These are phyloP conservation scores for Drosophila colorata DNA, from an alignment of 2,888 invertebrate species.

Conservation along the genomic window DNA sequence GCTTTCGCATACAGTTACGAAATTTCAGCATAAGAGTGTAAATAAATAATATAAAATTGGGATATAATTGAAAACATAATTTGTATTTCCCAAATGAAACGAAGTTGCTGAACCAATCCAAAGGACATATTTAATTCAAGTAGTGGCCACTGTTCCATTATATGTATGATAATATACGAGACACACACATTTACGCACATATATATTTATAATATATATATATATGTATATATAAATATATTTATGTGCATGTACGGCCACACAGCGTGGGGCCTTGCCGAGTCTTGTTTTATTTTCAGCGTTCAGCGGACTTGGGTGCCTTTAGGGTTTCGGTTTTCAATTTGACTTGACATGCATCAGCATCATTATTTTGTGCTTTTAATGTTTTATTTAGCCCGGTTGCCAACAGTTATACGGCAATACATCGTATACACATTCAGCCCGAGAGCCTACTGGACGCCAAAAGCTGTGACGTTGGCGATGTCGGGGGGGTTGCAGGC, in stretches of 20 bases:
- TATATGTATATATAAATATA: slow-evolving; percentile 3
- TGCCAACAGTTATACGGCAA: slow-evolving; percentile 66
- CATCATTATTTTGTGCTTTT: slow-evolving; percentile 78
- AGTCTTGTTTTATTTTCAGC: slow-evolving; percentile 45
- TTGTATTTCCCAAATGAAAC: not conserved
- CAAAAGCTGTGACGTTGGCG: slow-evolving; percentile 23
- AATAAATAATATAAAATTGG: not conserved
- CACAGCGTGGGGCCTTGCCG: slow-evolving; percentile 42
- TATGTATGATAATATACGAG: slow-evolving; percentile 23
- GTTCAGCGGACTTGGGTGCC: slow-evolving; percentile 33
- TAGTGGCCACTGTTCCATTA: slow-evolving; percentile 40
- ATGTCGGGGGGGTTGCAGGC: not conserved
- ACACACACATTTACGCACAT: not conserved
- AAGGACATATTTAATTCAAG: slow-evolving; percentile 16
- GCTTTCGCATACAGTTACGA: too few species aligned
- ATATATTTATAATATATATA: slow-evolving; percentile 7
- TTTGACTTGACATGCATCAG: slow-evolving; percentile 78
- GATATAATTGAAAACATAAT: not conserved
- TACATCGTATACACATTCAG: slow-evolving; percentile 43
- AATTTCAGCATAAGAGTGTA: too few species aligned
- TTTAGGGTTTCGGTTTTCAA: slow-evolving; percentile 75
- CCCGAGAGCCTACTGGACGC: slow-evolving; percentile 34
- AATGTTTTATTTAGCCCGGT: slow-evolving; percentile 74
- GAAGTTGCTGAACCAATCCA: slow-evolving; percentile 4
- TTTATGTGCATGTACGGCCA: slow-evolving; percentile 20